Evolutionary conservation across 2,888 invertebrate genomes (phyloP), one percentile per base, ranked within the genome.

Genomic region (Smittia sp.): DNA sequence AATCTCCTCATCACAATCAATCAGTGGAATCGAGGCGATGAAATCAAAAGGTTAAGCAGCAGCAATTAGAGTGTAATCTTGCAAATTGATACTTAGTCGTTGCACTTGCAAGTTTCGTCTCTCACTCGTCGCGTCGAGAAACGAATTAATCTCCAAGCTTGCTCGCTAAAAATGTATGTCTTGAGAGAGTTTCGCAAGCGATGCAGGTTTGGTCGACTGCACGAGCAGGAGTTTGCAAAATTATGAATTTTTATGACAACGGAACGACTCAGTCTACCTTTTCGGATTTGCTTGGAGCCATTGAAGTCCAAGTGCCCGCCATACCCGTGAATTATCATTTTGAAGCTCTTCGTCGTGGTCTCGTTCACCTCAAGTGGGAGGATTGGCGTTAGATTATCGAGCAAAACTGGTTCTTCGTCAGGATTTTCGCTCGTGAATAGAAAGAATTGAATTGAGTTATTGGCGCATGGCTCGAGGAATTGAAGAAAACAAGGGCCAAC

Each of bases 301-400:
- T 77, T 79, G 63, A 76, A 76, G 75, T 83, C 82, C 11, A 80
- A 76, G 46, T 78, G 77, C 13, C 83, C 83, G 7, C 82, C 83
- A 76, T 83, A 84, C 38, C 84, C 84, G 75, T 84, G 84, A 24
- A 84, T 77, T 6, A 78, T 75, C 25, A 78, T 39, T 75, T 78
- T 78, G 46, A 76, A 77, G 24, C 76, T 75, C 74, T 76, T 77
- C 7, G 46, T 63, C 25, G 75, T 66, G 7, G 41, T 67, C 18
- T 39, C 41, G 32, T 75, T 52, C 20, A 76, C 73, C 76, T 77
- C 77, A 15, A 66, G 18, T 18, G 78, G 78, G 2, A 78, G 72
- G 32, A 70, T 74, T 4, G 76, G 75, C 22, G 75, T 74, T 25
- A 74, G 46, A 20, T 74, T 74, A 46, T 76, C 75, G 25, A 78